Percentiles rank a stretch among this genome's conserved stretches.
Conservation (phyloP, 2,888 invertebrate species). For the Tricholauxania praeusta region DNA sequence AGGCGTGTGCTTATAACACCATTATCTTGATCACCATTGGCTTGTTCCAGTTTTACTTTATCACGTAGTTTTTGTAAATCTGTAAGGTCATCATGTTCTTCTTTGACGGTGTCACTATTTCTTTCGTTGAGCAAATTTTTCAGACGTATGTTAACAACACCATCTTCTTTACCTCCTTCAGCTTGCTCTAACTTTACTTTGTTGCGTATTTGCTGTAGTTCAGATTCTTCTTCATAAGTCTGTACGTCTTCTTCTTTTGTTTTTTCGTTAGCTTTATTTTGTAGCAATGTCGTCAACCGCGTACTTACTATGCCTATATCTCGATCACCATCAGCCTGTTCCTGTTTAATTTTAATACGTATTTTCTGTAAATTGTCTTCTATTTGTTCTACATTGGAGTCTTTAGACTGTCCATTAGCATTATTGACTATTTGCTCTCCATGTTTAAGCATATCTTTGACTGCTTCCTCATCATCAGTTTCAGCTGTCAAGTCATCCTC, state of each 20-base stretch:
- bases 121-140: constrained; percentile 53
- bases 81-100: constrained; percentile 30
- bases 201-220: constrained; percentile 34
- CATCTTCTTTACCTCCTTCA: constrained; percentile 46
- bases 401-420: neutral
- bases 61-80: constrained; percentile 52
- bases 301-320: constrained; percentile 43
- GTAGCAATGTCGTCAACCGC: constrained; percentile 3
- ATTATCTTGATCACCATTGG: constrained; percentile 49
- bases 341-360: constrained; percentile 42
- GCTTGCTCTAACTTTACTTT: constrained; percentile 44
- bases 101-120: constrained; percentile 20
- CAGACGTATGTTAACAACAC: constrained; percentile 53
- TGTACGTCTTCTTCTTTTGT: neutral
- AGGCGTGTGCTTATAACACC: constrained; percentile 54
- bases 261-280: constrained; percentile 1
- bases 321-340: constrained; percentile 36
- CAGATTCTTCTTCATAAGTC: constrained; percentile 13
- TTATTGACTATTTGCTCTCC: too few relatives aligned
- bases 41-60: constrained; percentile 53
- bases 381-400: neutral
- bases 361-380: constrained; percentile 37
- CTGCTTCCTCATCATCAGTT: constrained; percentile 1
- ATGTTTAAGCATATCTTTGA: too few relatives aligned
- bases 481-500: constrained; percentile 23